Percentiles rank a stretch among this genome's conserved stretches.
Evolutionary conservation across 2,797 vertebrate genomes (phyloP).

Genomic region (Iguana delicatissima): DNA sequence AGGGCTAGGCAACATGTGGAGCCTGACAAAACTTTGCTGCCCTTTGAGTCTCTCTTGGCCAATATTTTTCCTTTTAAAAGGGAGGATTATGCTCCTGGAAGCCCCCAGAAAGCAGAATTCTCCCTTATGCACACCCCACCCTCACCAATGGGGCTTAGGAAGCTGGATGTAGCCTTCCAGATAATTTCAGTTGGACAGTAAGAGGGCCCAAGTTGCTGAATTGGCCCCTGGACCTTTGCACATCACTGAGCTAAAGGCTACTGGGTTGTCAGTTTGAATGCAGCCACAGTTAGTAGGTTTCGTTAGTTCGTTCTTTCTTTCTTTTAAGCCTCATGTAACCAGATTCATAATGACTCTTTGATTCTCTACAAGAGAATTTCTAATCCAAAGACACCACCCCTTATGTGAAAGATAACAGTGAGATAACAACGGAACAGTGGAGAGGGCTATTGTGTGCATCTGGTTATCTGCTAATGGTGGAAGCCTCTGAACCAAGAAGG

Average conservation of each 20-base stretch:
- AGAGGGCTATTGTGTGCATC: no score
- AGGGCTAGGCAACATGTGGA: no score
- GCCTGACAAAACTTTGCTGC: no score
- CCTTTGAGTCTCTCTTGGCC: no score
- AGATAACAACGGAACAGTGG: neutral
- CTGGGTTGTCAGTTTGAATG: neutral
- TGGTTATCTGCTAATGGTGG: no score
- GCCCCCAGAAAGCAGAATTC: no score
- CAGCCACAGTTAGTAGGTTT: neutral
- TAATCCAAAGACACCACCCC: neutral
- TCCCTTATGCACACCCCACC: no score
- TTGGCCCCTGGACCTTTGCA: neutral
- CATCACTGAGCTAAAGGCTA: neutral
- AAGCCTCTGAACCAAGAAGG: neutral
- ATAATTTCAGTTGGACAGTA: no score
- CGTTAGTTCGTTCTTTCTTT: neutral
- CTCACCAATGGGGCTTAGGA: no score
- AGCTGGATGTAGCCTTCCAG: no score
- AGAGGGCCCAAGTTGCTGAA: neutral
- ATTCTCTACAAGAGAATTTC: neutral
- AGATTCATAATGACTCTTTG: neutral
- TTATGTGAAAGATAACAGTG: neutral
- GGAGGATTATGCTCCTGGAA: no score
- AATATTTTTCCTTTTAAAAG: no score
- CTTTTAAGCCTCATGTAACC: neutral